phyloP scores from a whole-genome alignment of 2,888 invertebrate species.

The Sminthurides aquaticus region DNA sequence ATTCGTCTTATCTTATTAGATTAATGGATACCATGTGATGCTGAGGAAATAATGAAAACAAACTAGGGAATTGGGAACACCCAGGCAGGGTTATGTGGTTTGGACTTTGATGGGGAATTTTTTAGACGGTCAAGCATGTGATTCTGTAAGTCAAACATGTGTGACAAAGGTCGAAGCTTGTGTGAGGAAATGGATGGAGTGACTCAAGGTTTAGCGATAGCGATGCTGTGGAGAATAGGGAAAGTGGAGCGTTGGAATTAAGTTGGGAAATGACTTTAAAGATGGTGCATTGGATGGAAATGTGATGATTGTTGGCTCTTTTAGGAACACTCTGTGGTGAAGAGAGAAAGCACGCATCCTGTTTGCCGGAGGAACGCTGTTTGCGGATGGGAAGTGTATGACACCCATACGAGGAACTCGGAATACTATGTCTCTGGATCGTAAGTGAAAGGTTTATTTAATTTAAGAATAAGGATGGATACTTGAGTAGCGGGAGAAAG shows the following conservation, averaged over 20 bases:
- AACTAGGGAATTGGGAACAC: background rate
- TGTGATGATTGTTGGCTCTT: background rate
- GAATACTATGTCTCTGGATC: conserved; percentile 56
- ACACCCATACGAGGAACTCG: conserved; percentile 50
- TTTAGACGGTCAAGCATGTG: background rate
- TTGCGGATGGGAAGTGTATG: conserved; percentile 59
- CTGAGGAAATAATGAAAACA: background rate
- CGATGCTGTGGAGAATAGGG: no score
- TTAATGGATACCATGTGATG: background rate
- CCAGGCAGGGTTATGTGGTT: no score
- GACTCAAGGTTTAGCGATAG: no score
- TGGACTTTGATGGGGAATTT: no score
- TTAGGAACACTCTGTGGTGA: background rate
- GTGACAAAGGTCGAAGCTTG: background rate
- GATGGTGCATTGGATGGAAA: background rate
- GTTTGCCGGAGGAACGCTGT: conserved; percentile 48
- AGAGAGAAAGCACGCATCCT: background rate
- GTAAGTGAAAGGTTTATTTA: conserved; percentile 53
- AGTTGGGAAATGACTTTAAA: background rate
- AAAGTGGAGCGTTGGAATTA: no score
- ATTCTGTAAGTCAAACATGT: background rate
- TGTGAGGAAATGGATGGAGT: no score
- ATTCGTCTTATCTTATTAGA: background rate
- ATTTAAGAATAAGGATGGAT: no score
- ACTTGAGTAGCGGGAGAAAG: no score